Base-by-base conservation (phyloP, 2,888 invertebrate genomes). In the Chloromyia formosa region DNA sequence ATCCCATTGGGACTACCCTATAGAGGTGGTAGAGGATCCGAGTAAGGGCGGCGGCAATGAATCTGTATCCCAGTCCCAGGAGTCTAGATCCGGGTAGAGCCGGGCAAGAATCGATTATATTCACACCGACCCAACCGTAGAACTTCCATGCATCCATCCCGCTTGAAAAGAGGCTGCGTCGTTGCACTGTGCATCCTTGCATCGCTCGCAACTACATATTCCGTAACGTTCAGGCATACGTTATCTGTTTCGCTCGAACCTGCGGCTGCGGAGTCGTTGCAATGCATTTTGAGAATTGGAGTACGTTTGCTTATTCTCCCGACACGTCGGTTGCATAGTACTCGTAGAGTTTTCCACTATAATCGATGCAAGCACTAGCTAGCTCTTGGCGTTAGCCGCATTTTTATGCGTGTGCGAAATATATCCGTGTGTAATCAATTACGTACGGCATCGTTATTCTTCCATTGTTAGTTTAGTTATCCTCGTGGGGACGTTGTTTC, bases 21-120 rank as follows among this genome's bases (percentile, higher is more conserved):
- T 45, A 49, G 22, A 12, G 61, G 23, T 62, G 16, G 23, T 16
- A 16, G 23, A 40, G 40, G 23, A 40, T 18, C 10, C 49, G 49
- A 66, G 22, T 23, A 7, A 66, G 66, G 49, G 23, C 18, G 64
- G 14, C 49, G 16, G 49, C 10, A 49, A 35, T 7, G 27, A 35
- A 7, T 35, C 27, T 35, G 20, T 49, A 42, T 42, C 49, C 66
- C 22, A 66, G 45, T 45, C 45, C 66, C 10, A 49, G 49, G 49
- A 49, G 49, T n/a, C 16, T 22, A 23, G 66, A 66, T 66, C 49
- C 66, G 66, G 66, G 49, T 66, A 66, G 22, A 66, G 42, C 66
- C 20, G 20, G 58, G 42, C 56, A 40, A 40, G 71, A 71, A 71
- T 71, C 71, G 71, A 71, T 71, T 71, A 71, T 40, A 40, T 56